Evolutionary conservation across 2,888 invertebrate genomes (phyloP).

Genomic region (Pyrrhia umbra): DNA sequence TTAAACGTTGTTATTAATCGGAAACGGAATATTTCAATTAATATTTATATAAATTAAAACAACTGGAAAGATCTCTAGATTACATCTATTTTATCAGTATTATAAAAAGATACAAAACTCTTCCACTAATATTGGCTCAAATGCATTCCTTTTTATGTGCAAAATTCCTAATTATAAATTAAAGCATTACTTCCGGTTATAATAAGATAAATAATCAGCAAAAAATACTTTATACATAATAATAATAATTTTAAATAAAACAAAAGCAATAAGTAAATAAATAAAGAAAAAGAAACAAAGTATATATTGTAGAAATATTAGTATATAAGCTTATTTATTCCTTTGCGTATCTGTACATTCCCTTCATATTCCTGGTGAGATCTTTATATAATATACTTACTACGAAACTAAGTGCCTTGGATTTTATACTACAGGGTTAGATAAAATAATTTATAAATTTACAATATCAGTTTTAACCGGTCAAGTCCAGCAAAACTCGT

Average conservation of each 20-base stretch:
- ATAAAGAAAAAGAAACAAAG: not conserved
- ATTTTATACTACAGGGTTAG: constrained; percentile 31
- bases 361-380: constrained; percentile 43
- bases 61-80: constrained; percentile 52
- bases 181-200: too few species aligned
- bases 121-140: constrained; percentile 18
- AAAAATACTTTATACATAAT: too few species aligned
- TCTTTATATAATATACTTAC: constrained; percentile 12
- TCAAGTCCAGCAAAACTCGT: too few species aligned
- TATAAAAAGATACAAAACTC: constrained; percentile 27
- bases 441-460: not conserved
- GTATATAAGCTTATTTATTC: constrained; percentile 47
- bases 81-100: constrained; percentile 53
- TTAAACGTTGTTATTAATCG: constrained; percentile 33
- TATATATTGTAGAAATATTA: constrained; percentile 4
- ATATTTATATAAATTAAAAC: constrained; percentile 18
- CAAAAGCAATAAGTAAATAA: not conserved
- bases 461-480: too few species aligned
- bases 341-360: constrained; percentile 48
- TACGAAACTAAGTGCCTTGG: constrained; percentile 19
- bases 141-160: constrained; percentile 39
- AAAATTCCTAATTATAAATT: not conserved
- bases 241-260: too few species aligned
- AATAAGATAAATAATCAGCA: too few species aligned
- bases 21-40: constrained; percentile 12